A percentile compares a stretch with the other conserved stretches of the same genome.
Conservation (phyloP, 2,113 vertebrate genomes). For the Falco punctatus region DNA sequence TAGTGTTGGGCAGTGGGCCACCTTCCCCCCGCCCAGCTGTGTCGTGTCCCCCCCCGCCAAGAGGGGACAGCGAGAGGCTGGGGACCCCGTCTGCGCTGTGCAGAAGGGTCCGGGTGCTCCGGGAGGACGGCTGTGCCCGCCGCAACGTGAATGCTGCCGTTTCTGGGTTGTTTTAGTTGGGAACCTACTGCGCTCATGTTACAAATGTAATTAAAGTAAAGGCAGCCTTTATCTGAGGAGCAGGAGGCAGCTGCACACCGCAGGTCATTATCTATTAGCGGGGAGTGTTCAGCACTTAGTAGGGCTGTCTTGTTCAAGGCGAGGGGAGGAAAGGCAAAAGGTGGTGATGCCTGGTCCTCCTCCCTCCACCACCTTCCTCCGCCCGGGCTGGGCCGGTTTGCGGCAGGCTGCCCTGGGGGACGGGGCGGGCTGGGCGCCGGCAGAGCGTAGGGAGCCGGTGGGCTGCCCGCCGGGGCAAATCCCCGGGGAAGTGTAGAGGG, state of each 20-base stretch:
- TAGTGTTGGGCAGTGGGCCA: neutral
- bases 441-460: neutral
- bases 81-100: neutral
- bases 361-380: neutral
- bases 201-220: slow-evolving; percentile 60
- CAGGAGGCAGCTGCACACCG: slow-evolving; percentile 51
- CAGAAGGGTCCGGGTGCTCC: neutral
- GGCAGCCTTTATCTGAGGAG: slow-evolving; percentile 48
- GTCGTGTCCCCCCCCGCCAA: too few species aligned
- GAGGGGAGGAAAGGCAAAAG: neutral
- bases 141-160: neutral
- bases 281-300: slow-evolving; percentile 29
- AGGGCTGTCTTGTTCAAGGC: neutral
- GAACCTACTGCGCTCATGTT: slow-evolving; percentile 23
- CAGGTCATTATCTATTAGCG: slow-evolving; percentile 59
- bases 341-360: neutral
- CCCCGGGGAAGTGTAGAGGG: neutral
- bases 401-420: neutral
- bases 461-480: fast-evolving
- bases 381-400: neutral
- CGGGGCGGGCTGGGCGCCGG: neutral
- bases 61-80: neutral
- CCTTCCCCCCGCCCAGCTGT: neutral
- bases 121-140: neutral
- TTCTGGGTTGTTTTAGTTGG: neutral